Evolutionary conservation across 2,888 invertebrate species (phyloP).

Genomic region (Scrobipalpa atriplicella): DNA sequence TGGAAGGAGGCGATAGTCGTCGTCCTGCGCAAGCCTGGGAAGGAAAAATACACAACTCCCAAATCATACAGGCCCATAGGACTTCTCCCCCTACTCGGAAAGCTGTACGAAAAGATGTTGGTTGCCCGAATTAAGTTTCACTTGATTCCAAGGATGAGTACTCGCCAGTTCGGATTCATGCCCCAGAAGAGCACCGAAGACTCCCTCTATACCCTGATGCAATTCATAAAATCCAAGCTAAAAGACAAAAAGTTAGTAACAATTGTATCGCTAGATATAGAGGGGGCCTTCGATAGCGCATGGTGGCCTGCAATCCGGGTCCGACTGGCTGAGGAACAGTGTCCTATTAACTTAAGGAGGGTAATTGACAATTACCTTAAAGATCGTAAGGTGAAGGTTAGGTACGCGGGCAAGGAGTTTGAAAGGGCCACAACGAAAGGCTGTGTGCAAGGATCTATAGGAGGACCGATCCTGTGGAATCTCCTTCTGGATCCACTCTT

Average conservation of each 20-base stretch:
- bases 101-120: slow-evolving; percentile 10
- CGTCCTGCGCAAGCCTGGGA: neutral
- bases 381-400: neutral
- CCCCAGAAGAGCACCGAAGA: slow-evolving; percentile 17
- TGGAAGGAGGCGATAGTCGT: slow-evolving; percentile 4
- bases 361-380: slow-evolving; percentile 27
- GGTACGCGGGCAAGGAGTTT: neutral
- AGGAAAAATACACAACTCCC: neutral
- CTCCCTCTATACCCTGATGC: slow-evolving; percentile 23
- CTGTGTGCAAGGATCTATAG: slow-evolving; percentile 15
- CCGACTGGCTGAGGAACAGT: slow-evolving; percentile 28
- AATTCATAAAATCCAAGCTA: slow-evolving; percentile 2
- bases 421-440: neutral
- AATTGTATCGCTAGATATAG: neutral
- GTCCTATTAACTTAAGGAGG: slow-evolving; percentile 27
- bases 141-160: neutral
- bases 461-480: neutral
- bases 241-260: neutral
- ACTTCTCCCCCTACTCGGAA: neutral
- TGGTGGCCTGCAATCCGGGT: slow-evolving; percentile 33
- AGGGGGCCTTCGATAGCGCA: slow-evolving; percentile 3
- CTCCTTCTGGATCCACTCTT: slow-evolving; percentile 4
- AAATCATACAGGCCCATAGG: slow-evolving; percentile 15
- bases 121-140: neutral
- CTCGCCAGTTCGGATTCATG: slow-evolving; percentile 7